These are phyloP conservation scores for Eupithecia insigniata DNA, from an alignment of 2,888 invertebrate genomes.

Conservation along the genomic window DNA sequence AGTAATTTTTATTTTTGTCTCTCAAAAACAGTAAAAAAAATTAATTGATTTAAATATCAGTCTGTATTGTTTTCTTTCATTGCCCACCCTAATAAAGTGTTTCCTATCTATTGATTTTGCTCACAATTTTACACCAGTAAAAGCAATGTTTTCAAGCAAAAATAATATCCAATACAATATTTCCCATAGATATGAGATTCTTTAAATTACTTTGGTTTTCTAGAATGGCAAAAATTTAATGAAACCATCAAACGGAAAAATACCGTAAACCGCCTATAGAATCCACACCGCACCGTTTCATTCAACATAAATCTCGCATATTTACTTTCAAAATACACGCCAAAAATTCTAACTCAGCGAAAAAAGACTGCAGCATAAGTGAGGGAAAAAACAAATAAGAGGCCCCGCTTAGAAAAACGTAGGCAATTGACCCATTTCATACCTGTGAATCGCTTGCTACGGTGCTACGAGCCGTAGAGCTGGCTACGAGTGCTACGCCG, in stretches of 20 bases:
- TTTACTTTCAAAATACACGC: constrained; percentile 20
- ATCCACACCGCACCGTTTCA: neutral
- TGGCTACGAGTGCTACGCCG: constrained; percentile 27
- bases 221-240: neutral
- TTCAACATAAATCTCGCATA: constrained; percentile 5
- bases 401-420: constrained; percentile 43
- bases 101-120: neutral
- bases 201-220: neutral
- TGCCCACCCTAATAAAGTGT: neutral
- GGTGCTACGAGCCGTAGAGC: constrained; percentile 31
- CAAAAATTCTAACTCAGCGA: constrained; percentile 16
- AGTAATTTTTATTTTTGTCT: no score
- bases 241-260: neutral
- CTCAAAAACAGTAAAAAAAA: no score
- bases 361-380: constrained; percentile 34
- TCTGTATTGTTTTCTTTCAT: neutral
- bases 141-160: neutral
- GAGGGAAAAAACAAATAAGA: constrained; percentile 38
- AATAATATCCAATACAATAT: neutral
- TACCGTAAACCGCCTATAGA: constrained; percentile 3
- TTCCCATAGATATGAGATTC: neutral
- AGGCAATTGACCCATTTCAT: constrained; percentile 47
- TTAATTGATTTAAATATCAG: no score
- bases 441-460: constrained; percentile 34
- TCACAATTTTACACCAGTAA: neutral